Base-by-base conservation (phyloP, 2,888 invertebrate species). In the Dorcus hopei region DNA sequence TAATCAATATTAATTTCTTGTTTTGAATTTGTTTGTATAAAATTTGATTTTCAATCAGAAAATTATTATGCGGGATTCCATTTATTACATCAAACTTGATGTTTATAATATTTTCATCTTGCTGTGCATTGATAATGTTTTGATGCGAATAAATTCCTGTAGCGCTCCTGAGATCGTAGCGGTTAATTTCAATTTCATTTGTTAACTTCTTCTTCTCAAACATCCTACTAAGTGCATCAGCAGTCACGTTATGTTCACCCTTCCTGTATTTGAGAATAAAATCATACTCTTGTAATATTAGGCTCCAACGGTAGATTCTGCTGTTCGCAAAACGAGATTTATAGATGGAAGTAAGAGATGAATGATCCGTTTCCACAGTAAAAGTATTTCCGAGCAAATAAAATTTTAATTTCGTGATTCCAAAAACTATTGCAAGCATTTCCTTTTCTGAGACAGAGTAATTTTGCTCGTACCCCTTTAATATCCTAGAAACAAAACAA, bases 371-470 rank as follows among this genome's bases (percentile, higher is more conserved):
- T 38, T 51, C 38, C 33, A 51, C 23, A 0, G 16, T 41, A n/a
- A 56, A 56, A 8, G 23, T 38, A 7, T 38, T 56, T 42, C 56
- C 56, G 6, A 16, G 39, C 11, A 56, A 45, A 51, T 51, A 56
- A 56, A 26, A 56, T 38, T 16, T 40, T n/a, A 43, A 45, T 51
- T 45, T 50, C 5, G n/a, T 43, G 2, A 45, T n/a, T 38, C 38
- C 19, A 43, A 33, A 56, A 3, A 56, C 51, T 4, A 56, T 49
- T 7, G 56, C 56, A 23, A 45, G 38, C 56, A 56, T 56, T 45
- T 51, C 56, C 16, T 56, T 56, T 42, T 56, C 56, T 3, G 56
- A 33, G 38, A 50, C 39, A 4, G 45, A 33, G 9, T 56, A 56
- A 9, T 38, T 50, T 38, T 2, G 11, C 14, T 50, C 56, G n/a